Evolutionary conservation across 1,140 invertebrate genomes (phyloP), one percentile per base, ranked within the genome.

Genomic region (Drosophila sturtevanti): DNA sequence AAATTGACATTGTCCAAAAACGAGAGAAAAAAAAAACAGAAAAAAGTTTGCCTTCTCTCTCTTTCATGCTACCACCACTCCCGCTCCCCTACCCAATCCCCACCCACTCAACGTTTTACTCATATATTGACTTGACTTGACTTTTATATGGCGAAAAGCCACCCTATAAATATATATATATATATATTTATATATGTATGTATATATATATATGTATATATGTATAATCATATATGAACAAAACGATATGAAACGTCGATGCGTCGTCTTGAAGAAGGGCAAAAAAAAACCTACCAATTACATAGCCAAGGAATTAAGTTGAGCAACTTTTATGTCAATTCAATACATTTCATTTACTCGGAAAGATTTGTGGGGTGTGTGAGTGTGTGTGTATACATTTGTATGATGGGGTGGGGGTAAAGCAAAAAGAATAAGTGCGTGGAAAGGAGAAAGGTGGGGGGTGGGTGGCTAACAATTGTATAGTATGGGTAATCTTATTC

Each of bases 271-370:
- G 51, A 41, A 38, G 52, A 59, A 55, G 27, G 35, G 21, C 21
- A 14, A 44, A 35, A 41, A 41, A 61, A 72, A 68, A 75, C 71
- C 78, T 70, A 89, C 79, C 84, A 87, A 87, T 87, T 87, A 89
- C 82, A 86, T 79, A 79, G 76, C 84, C 79, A 67, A 68, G 77
- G 84, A 89, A 87, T 87, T 87, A 87, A 87, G 79, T 87, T 89
- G 85, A 89, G 84, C 80, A 80, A 89, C 84, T 89, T 89, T 89
- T 89, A 89, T 89, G 84, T 89, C 84, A 89, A 89, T 89, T 89
- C 84, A 89, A 89, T 89, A 89, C 84, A 89, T 89, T 89, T 89
- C 85, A 89, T 89, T 89, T 84, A 87, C 84, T 87, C 72, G 63
- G 11, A 63, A 68, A 69, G 31, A 52, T 74, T 44, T 71, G 51